Evolutionary conservation across 2,888 invertebrate genomes (phyloP), one percentile per base, ranked within the genome.

Genomic region (Agonopterix heracliana): DNA sequence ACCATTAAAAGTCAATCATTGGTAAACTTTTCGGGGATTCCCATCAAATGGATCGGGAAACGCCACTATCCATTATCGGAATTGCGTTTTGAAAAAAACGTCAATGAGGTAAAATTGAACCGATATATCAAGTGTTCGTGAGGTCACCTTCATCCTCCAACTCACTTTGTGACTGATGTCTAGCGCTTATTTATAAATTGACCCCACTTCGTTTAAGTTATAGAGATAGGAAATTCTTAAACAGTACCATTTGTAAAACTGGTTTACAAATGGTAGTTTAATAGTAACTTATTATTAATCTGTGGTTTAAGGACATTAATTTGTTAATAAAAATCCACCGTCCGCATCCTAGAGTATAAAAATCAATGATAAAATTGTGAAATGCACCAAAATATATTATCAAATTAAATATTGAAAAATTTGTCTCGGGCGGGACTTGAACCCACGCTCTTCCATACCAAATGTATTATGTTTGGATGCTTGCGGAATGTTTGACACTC

Each of bases 141-240:
- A 66, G 55, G 52, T 55, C 51, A 55, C 55, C 57, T 61, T 48
- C 57, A 61, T 61, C 63, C 60, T 61, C 66, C 68, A 65, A 70
- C 66, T 71, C 71, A 53, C 59, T 51, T 53, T 46, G 71, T 81
- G 78, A 84, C 70, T 76, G 82, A 84, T 82, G 77, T 64, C 65
- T 68, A 56, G 61, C 68, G 68, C 79, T 80, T 76, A 79, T 80
- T 81, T 81, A 81, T 82, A 81, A 74, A 81, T 80, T 81, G 81
- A 81, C 80, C 81, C 73, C 72, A 78, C 74, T 76, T 71, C 67
- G 56, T 64, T 11, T 5, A 26, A 26, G 5, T 26, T 26, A 26
- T 26, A 38, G 38, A 38, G 38, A 38, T 38, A 10, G 38, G 38
- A 38, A 38, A n/a, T 26, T 26, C 11, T 38, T 10, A 38, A 38